Base-by-base conservation (phyloP, 2,113 vertebrate genomes). In the Aviceda subcristata region DNA sequence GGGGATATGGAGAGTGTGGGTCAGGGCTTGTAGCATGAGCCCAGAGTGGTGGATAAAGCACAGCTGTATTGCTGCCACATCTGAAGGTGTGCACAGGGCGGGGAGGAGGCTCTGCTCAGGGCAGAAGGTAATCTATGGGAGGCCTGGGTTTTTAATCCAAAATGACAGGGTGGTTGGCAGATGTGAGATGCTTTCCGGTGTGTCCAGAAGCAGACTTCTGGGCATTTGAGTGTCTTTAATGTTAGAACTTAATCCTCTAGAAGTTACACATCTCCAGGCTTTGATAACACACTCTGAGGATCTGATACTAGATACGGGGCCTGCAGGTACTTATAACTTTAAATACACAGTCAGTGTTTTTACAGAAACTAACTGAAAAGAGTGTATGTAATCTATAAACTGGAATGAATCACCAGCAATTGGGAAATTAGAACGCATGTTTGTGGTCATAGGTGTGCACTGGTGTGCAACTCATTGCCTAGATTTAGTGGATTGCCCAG, bases 191-290 rank as follows among this genome's bases (percentile, higher is more conserved):
- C 63, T 87, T 43, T 30, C 6, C 2, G 2, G 3, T n/a, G 39
- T 18, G 43, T 39, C n/a, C 64, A 55, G 55, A 48, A 63, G n/a
- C 67, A 86, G 62, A 57, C 12, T 51, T 51, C 34, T 69, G 59
- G 26, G 18, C 30, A 27, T 8, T 0, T 6, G 5, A 7, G 16
- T 36, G 16, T 38, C 45, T 50, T 36, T 36, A 41, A 0, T 17
- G 4, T 41, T 46, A 51, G 50, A 74, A 64, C 3, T 62, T 26
- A 21, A 6, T 30, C n/a, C 12, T 72, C 62, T 56, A 16, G n/a
- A 55, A 57, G 43, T 34, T 29, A 34, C 4, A 6, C 23, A 21
- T 67, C 39, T 50, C 10, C 30, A 71, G 76, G 41, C 71, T 77
- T 68, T 50, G 64, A 30, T 66, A n/a, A 29, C 11, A 0, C 18